Percentiles rank a stretch among this genome's conserved stretches.
Conservation (phyloP, 2,113 vertebrate species). For the Mesocricetus auratus region DNA sequence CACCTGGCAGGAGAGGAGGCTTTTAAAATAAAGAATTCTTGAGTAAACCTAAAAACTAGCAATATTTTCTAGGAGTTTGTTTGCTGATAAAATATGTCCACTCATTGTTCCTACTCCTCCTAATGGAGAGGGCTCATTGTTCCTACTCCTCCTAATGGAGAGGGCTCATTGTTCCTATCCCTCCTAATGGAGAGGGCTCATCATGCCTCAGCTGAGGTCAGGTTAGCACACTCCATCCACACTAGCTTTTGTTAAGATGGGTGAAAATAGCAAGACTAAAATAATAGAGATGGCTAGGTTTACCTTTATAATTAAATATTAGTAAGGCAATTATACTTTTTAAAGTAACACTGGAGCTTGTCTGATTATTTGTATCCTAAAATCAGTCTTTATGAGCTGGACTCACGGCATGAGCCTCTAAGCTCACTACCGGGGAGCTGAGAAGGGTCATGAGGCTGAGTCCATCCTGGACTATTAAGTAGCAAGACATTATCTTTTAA, state of each 20-base stretch:
- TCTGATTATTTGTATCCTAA: slow-evolving; percentile 21
- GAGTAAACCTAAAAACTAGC: background rate
- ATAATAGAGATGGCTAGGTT: slow-evolving; percentile 28
- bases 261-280: slow-evolving; percentile 39
- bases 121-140: background rate
- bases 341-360: background rate
- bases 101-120: background rate
- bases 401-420: too few species aligned
- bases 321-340: slow-evolving; percentile 9
- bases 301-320: slow-evolving; percentile 36
- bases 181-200: background rate
- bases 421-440: background rate
- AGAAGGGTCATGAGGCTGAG: background rate
- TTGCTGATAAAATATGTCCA: background rate
- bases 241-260: background rate
- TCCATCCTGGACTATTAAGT: background rate
- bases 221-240: background rate
- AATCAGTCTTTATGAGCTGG: slow-evolving; percentile 13
- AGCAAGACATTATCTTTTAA: background rate
- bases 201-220: background rate
- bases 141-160: background rate
- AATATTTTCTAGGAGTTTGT: slow-evolving; percentile 33
- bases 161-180: background rate
- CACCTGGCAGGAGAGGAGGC: background rate
- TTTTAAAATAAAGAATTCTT: background rate